Evolutionary conservation across 2,888 invertebrate genomes (phyloP), one percentile per base, ranked within the genome.

Genomic region (Nephrotoma appendiculata): DNA sequence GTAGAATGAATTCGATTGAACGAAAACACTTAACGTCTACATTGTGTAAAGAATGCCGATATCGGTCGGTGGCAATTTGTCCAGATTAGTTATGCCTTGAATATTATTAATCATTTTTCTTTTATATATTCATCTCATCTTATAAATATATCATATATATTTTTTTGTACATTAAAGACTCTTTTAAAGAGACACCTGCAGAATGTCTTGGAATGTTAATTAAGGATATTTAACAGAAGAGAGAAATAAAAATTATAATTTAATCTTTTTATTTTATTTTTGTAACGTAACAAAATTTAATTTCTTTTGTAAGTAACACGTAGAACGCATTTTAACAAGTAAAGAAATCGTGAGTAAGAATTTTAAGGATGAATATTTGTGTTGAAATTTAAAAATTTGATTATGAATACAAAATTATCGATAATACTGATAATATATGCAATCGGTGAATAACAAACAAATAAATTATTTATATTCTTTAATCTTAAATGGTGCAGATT

Each of bases 71-170:
- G 45, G 86, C 86, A 86, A 86, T 86, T 86, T 86, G 86, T 86
- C 86, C 86, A 86, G 45, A 86, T 86, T 86, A 86, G 86, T 45
- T 86, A 86, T 86, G 86, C 86, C 86, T 31, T 45, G 48, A 45
- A 86, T 86, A 45, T 45, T 86, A 86, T 86, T 86, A 86, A 86
- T 86, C 86, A 86, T 48, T 44, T 84, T 84, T 84, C 41, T 41
- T 42, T 41, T 12, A 48, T 12, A 48, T 31, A 71, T 71, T 71
- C 71, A 71, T 71, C 9, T 71, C 71, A 71, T 71, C 71, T 71
- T 71, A 71, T 31, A 31, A 71, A 71, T 71, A 3, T 31, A 31
- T 31, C 19, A 71, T 71, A 71, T 19, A 19, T 19, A 19, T 19
- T 1, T 71, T 52, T 5, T 71, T 71, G 31, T 71, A 57, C 57